These are phyloP conservation scores for Ethmia dodecea DNA, from an alignment of 2,888 invertebrate species.

Conservation along the genomic window DNA sequence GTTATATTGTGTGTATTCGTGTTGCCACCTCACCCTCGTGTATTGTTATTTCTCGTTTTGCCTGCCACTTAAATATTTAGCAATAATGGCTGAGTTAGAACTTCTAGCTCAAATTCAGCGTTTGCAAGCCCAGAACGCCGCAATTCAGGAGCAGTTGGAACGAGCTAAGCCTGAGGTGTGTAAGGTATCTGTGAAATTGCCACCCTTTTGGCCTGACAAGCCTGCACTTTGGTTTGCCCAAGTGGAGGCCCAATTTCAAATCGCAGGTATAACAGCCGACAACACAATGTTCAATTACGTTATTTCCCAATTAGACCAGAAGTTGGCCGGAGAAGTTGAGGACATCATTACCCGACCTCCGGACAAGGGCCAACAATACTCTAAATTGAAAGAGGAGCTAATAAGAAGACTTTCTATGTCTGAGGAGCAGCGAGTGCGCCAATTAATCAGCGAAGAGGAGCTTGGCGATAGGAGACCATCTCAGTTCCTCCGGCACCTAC, in stretches of 20 bases:
- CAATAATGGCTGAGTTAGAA: no score
- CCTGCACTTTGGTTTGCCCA: neutral
- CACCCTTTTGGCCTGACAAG: neutral
- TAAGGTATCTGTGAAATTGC: neutral
- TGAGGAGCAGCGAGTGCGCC: neutral
- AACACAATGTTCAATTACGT: neutral
- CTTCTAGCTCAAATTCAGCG: no score
- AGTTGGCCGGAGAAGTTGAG: neutral
- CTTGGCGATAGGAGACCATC: conserved; percentile 8
- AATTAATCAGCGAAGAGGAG: neutral
- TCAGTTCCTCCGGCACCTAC: conserved; percentile 10
- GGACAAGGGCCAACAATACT: neutral
- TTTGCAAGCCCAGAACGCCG: no score
- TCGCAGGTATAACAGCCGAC: neutral
- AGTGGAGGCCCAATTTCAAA: neutral
- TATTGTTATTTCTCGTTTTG: no score
- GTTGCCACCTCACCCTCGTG: no score
- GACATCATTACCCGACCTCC: neutral
- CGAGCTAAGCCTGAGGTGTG: no score
- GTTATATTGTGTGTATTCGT: no score
- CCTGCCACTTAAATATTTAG: no score
- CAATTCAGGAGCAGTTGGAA: no score
- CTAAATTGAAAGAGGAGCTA: neutral
- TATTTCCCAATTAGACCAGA: neutral
- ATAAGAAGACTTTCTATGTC: neutral